Base-by-base conservation (phyloP, 2,797 vertebrate genomes). In the Tenualosa ilisha region DNA sequence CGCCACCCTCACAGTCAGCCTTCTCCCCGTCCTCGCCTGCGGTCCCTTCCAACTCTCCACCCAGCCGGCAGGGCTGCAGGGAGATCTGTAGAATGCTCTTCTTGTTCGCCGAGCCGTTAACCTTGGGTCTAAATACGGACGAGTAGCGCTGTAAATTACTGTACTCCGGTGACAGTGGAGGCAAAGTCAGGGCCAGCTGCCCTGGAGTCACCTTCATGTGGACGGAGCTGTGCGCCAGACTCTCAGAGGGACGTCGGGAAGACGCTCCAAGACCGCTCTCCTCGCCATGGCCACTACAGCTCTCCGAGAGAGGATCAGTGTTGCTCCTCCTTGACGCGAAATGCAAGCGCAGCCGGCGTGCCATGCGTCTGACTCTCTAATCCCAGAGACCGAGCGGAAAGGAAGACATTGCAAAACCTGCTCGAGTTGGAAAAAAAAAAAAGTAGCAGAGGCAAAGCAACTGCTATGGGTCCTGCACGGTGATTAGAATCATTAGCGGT, bases 321-420 rank as follows among this genome's bases (percentile, higher is more conserved):
- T 96, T 97, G 92, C 97, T 99, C 95, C 97, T 97, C 90, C 95
- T 95, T 85, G 96, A 93, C 90, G 97, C 97, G 91, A 99, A 98
- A 93, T 97, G 97, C 94, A 98, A 93, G 94, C 97, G 97, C 93
- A 98, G 95, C 93, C 94, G 96, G 88, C 94, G 95, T 92, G 97
- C 97, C 98, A 99, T 99, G 94, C 95, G 95, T 93, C 95, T 95
- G 96, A 95, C 95, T 95, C 94, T 94, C 95, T 95, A 95, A 86
- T 94, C 94, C 95, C 96, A 95, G 94, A 92, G 94, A 94, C 88
- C 90, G 92, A 90, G 89, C 84, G 84, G 92, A 90, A 37, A 91
- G 92, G 85, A 84, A 94, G 87, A 93, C 96, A 96, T 95, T 93
- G 93, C 94, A 91, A 93, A 93, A 86, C 93, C 87, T 84, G 89